Percentiles rank a stretch among this genome's conserved stretches.
phyloP scores from a whole-genome alignment of 2,797 vertebrate species.

The Cheirogaleus major region DNA sequence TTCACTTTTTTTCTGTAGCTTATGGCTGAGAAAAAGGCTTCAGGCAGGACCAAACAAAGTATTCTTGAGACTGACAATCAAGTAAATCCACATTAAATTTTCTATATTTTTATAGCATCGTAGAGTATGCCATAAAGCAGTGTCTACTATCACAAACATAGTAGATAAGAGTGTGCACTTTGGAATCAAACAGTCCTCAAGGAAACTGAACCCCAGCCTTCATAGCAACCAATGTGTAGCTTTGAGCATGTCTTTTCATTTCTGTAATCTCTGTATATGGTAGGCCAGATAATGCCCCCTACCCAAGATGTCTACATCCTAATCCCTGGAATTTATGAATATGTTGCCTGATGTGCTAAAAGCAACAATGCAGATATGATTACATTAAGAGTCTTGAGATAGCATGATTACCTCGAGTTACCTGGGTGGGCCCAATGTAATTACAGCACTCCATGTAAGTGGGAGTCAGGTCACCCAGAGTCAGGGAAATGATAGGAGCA shows the following conservation, averaged over 20 bases:
- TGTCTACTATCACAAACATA: background rate
- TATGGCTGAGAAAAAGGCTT: slow-evolving; percentile 2
- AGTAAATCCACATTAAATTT: background rate
- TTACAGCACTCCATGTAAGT: background rate
- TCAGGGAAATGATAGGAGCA: background rate
- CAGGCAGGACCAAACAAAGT: background rate
- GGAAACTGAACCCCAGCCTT: background rate
- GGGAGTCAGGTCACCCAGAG: background rate
- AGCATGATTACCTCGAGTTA: background rate
- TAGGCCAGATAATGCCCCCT: background rate
- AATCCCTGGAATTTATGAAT: background rate
- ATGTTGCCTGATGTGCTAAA: background rate
- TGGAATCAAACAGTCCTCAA: background rate
- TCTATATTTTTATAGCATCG: background rate
- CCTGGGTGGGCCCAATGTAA: background rate
- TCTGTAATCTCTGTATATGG: background rate
- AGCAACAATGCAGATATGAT: background rate
- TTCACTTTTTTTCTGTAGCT: slow-evolving; percentile 12
- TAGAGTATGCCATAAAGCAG: background rate
- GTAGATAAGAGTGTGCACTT: background rate
- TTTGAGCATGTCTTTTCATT: background rate
- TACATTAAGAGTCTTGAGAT: background rate
- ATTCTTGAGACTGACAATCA: background rate
- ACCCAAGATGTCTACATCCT: background rate
- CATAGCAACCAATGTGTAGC: background rate